phyloP scores from a whole-genome alignment of 2,797 vertebrate species.

The Hippocampus kuda region DNA sequence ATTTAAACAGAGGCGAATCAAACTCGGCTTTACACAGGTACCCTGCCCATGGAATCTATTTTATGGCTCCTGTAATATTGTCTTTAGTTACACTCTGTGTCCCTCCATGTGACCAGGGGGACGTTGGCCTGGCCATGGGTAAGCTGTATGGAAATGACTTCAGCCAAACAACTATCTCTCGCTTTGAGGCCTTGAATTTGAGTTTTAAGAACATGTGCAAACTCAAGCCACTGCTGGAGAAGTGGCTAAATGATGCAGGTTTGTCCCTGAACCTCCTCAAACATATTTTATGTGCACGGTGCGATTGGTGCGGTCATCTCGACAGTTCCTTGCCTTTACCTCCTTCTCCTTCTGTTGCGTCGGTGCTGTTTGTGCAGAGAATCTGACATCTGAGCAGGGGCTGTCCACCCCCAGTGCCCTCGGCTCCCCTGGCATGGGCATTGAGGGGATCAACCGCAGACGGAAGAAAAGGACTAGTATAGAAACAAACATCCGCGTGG shows the following conservation, averaged over 20 bases:
- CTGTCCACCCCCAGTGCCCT: slow-evolving; percentile 93
- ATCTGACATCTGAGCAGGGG: slow-evolving; percentile 90
- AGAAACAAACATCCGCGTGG: slow-evolving; percentile 99
- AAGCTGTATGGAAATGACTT: slow-evolving; percentile 99
- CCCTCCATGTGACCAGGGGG: slow-evolving; percentile 43
- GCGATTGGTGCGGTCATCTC: not conserved
- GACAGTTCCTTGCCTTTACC: slow-evolving; percentile 56
- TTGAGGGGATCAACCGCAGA: slow-evolving; percentile 94
- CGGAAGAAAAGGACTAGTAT: slow-evolving; percentile 99
- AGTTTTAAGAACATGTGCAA: slow-evolving; percentile 99
- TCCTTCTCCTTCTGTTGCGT: slow-evolving; percentile 48
- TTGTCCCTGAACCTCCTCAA: slow-evolving; percentile 54
- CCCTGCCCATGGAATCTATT: slow-evolving; percentile 7
- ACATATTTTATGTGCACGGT: not conserved
- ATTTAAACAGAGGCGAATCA: slow-evolving; percentile 99
- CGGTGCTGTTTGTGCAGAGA: slow-evolving; percentile 84
- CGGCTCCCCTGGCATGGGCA: slow-evolving; percentile 85
- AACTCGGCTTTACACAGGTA: slow-evolving; percentile 99
- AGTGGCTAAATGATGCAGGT: slow-evolving; percentile 99
- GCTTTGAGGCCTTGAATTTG: slow-evolving; percentile 99
- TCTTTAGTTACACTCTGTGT: not conserved
- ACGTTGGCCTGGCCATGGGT: slow-evolving; percentile 80
- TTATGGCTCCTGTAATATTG: not conserved
- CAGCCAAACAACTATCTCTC: slow-evolving; percentile 99
- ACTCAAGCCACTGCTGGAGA: slow-evolving; percentile 98